These are phyloP conservation scores for Thomomys bottae DNA, from an alignment of 2,113 vertebrate species.

Conservation along the genomic window DNA sequence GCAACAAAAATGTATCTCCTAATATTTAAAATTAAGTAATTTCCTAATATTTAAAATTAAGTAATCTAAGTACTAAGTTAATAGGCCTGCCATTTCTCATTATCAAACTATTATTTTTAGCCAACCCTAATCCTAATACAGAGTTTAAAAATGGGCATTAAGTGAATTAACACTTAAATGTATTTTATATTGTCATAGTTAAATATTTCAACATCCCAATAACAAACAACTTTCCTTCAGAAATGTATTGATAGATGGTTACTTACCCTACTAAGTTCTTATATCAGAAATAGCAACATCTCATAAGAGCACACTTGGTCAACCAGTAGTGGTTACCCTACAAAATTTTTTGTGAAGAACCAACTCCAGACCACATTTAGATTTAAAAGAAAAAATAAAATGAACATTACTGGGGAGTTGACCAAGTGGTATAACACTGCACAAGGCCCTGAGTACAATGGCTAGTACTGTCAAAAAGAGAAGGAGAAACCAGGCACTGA, in stretches of 20 bases:
- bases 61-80: constrained; percentile 6
- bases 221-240: background rate
- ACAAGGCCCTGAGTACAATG: too few relatives aligned
- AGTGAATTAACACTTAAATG: constrained; percentile 13
- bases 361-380: background rate
- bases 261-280: background rate
- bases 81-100: background rate
- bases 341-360: background rate
- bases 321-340: background rate
- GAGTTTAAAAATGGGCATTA: background rate
- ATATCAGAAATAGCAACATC: background rate
- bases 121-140: background rate
- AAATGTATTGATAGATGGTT: background rate
- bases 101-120: constrained; percentile 31
- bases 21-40: too few relatives aligned
- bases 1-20: background rate
- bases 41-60: too few relatives aligned
- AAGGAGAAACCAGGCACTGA: background rate
- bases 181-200: constrained; percentile 13
- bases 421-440: too few relatives aligned
- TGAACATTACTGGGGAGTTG: too few relatives aligned
- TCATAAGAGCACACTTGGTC: background rate
- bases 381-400: constrained; percentile 35
- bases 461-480: background rate
- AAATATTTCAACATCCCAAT: constrained; percentile 44